These are phyloP conservation scores for Lampropteryx suffumata DNA, from an alignment of 2,888 invertebrate genomes.

Conservation along the genomic window DNA sequence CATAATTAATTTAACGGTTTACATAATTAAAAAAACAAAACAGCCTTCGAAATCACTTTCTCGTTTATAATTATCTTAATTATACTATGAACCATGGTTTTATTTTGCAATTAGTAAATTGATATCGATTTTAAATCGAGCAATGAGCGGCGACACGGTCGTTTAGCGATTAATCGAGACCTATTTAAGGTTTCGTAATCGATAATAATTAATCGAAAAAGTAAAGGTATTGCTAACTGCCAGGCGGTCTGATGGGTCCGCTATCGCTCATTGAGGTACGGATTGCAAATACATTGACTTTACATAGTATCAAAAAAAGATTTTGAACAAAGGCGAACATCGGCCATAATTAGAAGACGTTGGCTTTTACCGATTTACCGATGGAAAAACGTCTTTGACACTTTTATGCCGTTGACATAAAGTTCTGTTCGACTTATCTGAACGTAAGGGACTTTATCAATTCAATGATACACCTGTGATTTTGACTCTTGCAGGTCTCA, in stretches of 20 bases:
- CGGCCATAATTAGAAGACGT: too few relatives aligned
- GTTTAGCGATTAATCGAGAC: constrained; percentile 38
- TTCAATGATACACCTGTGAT: too few relatives aligned
- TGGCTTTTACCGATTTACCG: too few relatives aligned
- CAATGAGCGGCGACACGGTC: constrained; percentile 44
- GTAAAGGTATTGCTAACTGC: constrained; percentile 34
- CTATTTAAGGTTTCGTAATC: constrained; percentile 56
- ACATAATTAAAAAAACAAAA: background rate
- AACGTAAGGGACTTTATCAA: too few relatives aligned
- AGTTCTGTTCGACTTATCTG: too few relatives aligned
- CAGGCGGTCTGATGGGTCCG: constrained; percentile 29
- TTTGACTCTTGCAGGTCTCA: too few relatives aligned
- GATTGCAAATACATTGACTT: constrained; percentile 30
- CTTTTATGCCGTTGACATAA: too few relatives aligned
- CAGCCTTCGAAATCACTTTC: constrained; percentile 3
- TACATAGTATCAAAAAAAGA: too few relatives aligned
- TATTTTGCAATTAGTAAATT: constrained; percentile 9
- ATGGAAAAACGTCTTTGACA: too few relatives aligned
- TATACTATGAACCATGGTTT: constrained; percentile 1
- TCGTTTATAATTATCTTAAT: background rate
- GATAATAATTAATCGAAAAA: constrained; percentile 62
- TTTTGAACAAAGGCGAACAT: too few relatives aligned
- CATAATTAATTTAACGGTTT: too few relatives aligned
- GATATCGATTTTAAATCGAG: constrained; percentile 28
- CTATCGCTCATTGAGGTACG: constrained; percentile 25